Evolutionary conservation across 1,140 invertebrate species (phyloP).

Genomic region (Aporrectodea caliginosa): DNA sequence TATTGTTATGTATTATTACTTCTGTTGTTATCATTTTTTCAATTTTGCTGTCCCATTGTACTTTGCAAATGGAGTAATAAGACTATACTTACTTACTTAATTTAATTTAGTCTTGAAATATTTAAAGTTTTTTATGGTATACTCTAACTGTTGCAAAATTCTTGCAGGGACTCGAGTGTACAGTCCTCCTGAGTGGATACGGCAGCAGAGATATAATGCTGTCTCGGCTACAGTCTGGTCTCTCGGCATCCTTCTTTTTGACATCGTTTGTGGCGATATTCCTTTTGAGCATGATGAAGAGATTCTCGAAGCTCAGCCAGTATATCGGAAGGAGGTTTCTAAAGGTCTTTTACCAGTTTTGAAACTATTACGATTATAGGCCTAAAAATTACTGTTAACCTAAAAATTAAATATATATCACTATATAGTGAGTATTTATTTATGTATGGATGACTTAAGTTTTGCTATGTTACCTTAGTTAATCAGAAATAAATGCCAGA

Average conservation of each 20-base stretch:
- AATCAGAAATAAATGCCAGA: neutral
- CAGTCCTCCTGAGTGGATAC: conserved; percentile 69
- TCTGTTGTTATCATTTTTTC: neutral
- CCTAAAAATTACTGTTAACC: neutral
- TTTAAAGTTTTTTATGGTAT: neutral
- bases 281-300: conserved; percentile 68
- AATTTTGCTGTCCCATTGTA: neutral
- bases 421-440: neutral
- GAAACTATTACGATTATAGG: too few species aligned
- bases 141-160: conserved; percentile 23
- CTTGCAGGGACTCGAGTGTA: conserved; percentile 65
- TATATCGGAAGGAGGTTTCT: conserved; percentile 57
- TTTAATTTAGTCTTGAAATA: neutral
- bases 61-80: neutral
- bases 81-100: neutral
- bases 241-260: conserved; percentile 66
- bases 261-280: conserved; percentile 71
- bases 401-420: neutral
- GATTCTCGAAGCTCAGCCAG: conserved; percentile 58
- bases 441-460: neutral
- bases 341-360: conserved; percentile 47
- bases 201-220: conserved; percentile 62
- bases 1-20: too few species aligned
- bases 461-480: neutral
- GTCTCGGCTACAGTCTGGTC: conserved; percentile 67